A percentile compares a stretch with the other conserved stretches of the same genome.
Conservation (phyloP, 2,888 invertebrate species). For the Argyra leucocephala region DNA sequence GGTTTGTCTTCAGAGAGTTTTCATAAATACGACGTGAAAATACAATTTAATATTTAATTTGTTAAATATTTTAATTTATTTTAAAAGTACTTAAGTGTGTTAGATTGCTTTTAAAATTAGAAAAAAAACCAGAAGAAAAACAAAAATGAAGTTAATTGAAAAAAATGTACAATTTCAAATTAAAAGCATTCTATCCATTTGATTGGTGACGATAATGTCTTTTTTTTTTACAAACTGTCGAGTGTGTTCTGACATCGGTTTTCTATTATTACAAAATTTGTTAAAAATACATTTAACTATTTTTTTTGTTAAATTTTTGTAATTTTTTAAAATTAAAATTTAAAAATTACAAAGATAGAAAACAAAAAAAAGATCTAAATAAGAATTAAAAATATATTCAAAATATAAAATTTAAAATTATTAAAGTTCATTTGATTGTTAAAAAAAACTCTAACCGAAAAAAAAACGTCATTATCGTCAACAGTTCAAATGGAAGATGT, state of each 20-base stretch:
- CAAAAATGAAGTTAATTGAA: background rate
- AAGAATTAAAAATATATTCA: background rate
- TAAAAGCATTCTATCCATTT: slow-evolving; percentile 6
- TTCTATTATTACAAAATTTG: background rate
- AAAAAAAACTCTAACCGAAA: slow-evolving; percentile 6
- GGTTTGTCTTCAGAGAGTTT: background rate
- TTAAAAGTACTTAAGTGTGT: background rate
- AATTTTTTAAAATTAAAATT: background rate
- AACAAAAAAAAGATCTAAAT: no score
- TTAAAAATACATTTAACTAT: background rate
- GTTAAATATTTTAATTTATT: background rate
- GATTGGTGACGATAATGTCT: slow-evolving; percentile 1
- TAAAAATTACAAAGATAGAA: no score
- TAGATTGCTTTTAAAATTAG: background rate
- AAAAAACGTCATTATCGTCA: slow-evolving; percentile 5
- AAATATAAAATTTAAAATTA: background rate
- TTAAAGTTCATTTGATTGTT: background rate
- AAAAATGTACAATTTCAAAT: background rate
- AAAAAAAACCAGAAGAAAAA: background rate
- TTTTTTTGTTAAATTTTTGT: no score
- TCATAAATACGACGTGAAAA: background rate
- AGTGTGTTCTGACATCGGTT: slow-evolving; percentile 1
- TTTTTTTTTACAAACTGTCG: background rate
- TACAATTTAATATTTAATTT: background rate
- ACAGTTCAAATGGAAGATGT: slow-evolving; percentile 12